A percentile compares a stretch with the other conserved stretches of the same genome.
phyloP scores from a whole-genome alignment of 2,113 vertebrate genomes.

The Irena cyanogastra region DNA sequence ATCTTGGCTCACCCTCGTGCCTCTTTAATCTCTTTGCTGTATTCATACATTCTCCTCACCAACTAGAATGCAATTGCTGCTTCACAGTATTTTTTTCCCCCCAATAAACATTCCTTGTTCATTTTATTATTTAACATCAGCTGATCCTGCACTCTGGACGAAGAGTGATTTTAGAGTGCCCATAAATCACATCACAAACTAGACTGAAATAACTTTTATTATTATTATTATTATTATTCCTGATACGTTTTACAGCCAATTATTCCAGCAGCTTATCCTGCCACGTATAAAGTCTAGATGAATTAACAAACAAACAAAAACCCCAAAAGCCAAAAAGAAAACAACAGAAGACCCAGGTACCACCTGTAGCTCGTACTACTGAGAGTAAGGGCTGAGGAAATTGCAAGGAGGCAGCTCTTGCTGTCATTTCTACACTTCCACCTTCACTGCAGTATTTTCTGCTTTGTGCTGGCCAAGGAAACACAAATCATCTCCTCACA shows the following conservation, averaged over 20 bases:
- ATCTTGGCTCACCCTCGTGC: constrained; percentile 37
- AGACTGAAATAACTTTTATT: neutral
- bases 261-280: neutral
- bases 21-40: constrained; percentile 44
- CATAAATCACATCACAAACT: neutral
- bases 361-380: neutral
- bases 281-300: neutral
- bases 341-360: neutral
- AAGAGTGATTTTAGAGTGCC: neutral
- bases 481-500: neutral
- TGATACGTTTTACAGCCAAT: neutral
- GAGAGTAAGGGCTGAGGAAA: neutral
- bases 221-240: neutral
- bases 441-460: neutral
- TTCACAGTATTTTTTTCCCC: neutral
- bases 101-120: neutral
- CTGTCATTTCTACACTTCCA: neutral
- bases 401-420: neutral
- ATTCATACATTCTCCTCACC: neutral
- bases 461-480: neutral
- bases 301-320: neutral
- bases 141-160: neutral
- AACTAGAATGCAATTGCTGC: neutral
- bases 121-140: neutral
- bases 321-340: neutral